These are phyloP conservation scores for Trissolcus brochymenae DNA, from an alignment of 2,888 invertebrate species.

Conservation along the genomic window DNA sequence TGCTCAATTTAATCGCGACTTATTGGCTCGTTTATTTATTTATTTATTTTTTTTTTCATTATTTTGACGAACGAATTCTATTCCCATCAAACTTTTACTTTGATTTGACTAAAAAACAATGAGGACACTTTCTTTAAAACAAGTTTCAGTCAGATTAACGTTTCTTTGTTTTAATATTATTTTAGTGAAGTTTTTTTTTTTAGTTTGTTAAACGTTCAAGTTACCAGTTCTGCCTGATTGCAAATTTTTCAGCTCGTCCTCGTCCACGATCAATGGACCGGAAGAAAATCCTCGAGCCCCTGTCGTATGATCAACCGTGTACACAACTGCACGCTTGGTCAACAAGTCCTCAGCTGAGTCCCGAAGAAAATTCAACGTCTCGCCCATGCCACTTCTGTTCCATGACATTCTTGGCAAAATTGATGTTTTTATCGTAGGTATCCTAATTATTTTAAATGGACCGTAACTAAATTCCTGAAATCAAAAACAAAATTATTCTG, in stretches of 20 bases:
- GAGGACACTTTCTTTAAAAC: constrained; percentile 8
- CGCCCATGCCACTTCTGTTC: constrained; percentile 63
- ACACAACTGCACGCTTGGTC: constrained; percentile 72
- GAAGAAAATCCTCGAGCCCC: constrained; percentile 63
- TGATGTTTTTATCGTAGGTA: constrained; percentile 65
- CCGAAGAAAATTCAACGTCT: constrained; percentile 68
- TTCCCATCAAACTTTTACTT: constrained; percentile 2
- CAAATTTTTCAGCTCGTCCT: constrained; percentile 68
- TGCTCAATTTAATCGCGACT: too few species aligned
- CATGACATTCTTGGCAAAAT: constrained; percentile 68
- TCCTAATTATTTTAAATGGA: constrained; percentile 69
- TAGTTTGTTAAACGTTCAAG: not conserved
- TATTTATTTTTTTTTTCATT: too few species aligned
- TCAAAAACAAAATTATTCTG: not conserved
- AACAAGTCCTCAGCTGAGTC: constrained; percentile 70
- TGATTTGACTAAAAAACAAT: constrained; percentile 7
- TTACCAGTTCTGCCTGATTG: constrained; percentile 60
- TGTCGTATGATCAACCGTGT: constrained; percentile 67
- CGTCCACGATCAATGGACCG: constrained; percentile 69
- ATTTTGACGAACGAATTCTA: too few species aligned
- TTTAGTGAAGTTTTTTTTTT: not conserved
- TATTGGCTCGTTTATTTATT: too few species aligned
- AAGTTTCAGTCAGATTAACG: not conserved
- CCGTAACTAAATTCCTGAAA: constrained; percentile 71
- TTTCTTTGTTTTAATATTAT: not conserved